Conservation (phyloP, 1,140 invertebrate genomes). For the Euwallacea fornicatus region DNA sequence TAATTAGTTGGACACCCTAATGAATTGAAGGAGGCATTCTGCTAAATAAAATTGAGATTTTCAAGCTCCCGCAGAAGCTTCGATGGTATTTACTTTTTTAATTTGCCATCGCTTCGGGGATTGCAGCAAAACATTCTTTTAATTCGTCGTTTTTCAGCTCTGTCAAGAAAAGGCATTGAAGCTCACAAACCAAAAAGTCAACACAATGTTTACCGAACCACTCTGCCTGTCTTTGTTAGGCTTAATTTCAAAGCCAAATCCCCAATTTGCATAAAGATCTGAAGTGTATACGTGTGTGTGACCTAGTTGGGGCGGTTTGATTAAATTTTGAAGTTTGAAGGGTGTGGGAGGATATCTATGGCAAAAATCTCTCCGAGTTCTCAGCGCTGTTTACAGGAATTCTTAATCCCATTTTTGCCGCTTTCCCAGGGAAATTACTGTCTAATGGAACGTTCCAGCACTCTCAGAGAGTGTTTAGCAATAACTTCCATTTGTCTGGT, state of each 20-base stretch:
- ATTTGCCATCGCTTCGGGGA: constrained; percentile 25
- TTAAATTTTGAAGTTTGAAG: constrained; percentile 2
- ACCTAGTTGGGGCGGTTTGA: not conserved
- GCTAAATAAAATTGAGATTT: constrained; percentile 33
- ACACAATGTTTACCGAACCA: constrained; percentile 2
- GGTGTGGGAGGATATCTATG: not conserved
- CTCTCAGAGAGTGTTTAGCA: constrained; percentile 21
- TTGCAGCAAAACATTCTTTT: constrained; percentile 4
- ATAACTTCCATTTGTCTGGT: constrained; percentile 43
- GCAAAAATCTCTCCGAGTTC: not conserved
- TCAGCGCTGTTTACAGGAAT: not conserved
- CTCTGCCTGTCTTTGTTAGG: not conserved
- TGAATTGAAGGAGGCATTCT: constrained; percentile 32
- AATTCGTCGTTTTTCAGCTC: not conserved
- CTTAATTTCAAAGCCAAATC: constrained; percentile 14
- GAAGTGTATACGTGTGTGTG: constrained; percentile 8
- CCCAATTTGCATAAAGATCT: constrained; percentile 13
- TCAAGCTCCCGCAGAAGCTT: constrained; percentile 13
- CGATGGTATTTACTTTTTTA: constrained; percentile 28
- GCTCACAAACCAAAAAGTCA: too few species aligned
- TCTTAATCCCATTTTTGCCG: constrained; percentile 4
- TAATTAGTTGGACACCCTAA: constrained; percentile 33
- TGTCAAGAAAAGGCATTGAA: too few species aligned
- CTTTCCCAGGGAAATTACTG: constrained; percentile 4
- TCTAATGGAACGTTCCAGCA: constrained; percentile 8